Evolutionary conservation across 2,797 vertebrate species (phyloP).

Genomic region (Acipenser ruthenus): DNA sequence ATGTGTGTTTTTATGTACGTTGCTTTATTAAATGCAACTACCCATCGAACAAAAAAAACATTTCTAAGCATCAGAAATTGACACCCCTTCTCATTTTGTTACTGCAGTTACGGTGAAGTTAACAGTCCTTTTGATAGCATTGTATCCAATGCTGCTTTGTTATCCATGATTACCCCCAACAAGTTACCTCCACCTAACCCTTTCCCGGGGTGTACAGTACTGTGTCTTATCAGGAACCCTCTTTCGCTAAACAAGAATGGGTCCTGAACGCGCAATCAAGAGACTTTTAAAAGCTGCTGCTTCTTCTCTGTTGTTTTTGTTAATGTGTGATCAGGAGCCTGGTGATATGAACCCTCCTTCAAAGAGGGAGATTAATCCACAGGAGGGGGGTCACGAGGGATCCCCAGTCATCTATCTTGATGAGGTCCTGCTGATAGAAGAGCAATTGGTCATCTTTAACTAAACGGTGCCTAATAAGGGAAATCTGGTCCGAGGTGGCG

Average conservation of each 20-base stretch:
- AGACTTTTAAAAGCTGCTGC: constrained; percentile 7
- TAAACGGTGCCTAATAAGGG: constrained; percentile 27
- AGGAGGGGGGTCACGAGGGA: constrained; percentile 50
- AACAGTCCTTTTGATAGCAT: background rate
- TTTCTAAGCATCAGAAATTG: too few species aligned
- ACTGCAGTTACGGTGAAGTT: background rate
- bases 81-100: too few species aligned
- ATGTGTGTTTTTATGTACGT: background rate
- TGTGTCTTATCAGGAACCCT: background rate
- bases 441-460: constrained; percentile 40
- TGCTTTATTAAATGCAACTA: background rate
- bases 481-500: constrained; percentile 33
- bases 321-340: constrained; percentile 20
- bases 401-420: constrained; percentile 58
- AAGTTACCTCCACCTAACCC: background rate
- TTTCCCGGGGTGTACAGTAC: constrained; percentile 6
- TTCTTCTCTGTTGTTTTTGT: constrained; percentile 22
- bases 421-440: constrained; percentile 58
- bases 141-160: background rate
- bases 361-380: constrained; percentile 57
- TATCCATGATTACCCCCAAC: background rate
- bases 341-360: constrained; percentile 44
- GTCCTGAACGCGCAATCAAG: constrained; percentile 12
- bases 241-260: background rate
- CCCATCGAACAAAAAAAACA: background rate